Percentiles rank a stretch among this genome's conserved stretches.
phyloP scores from a whole-genome alignment of 2,888 invertebrate species.

The Bursaphelenchus okinawaensis region DNA sequence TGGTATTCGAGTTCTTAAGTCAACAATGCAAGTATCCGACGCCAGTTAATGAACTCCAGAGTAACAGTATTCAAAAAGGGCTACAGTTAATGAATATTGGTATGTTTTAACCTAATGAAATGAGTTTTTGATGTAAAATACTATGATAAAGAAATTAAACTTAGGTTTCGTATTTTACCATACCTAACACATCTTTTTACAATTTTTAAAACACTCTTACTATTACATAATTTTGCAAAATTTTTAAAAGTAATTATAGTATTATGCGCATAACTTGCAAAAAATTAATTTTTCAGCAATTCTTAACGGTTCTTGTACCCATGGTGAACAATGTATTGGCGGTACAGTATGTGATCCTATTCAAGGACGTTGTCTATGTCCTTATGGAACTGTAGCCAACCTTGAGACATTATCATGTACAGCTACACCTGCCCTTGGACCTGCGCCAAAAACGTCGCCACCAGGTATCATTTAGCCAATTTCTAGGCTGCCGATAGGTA shows the following conservation, averaged over 20 bases:
- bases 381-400: constrained; percentile 50
- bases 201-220: constrained; percentile 3
- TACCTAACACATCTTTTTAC: not conserved
- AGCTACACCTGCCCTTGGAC: not conserved
- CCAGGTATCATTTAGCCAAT: not conserved
- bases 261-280: too few species aligned
- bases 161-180: not conserved
- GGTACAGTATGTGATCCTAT: constrained; percentile 54
- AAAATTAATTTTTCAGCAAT: constrained; percentile 51
- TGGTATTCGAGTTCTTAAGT: constrained; percentile 54
- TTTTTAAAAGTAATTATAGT: too few species aligned
- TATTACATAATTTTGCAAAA: not conserved
- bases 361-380: constrained; percentile 47
- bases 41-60: constrained; percentile 4
- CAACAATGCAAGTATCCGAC: constrained; percentile 40
- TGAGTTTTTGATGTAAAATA: not conserved
- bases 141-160: not conserved
- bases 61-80: constrained; percentile 26
- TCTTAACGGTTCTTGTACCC: constrained; percentile 52
- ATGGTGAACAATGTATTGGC: constrained; percentile 55
- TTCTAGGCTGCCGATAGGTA: too few species aligned
- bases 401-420: constrained; percentile 50
- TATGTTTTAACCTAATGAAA: constrained; percentile 9
- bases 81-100: constrained; percentile 45
- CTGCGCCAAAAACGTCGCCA: not conserved